phyloP scores from a whole-genome alignment of 2,113 vertebrate species.

The Brienomyrus longianalis region DNA sequence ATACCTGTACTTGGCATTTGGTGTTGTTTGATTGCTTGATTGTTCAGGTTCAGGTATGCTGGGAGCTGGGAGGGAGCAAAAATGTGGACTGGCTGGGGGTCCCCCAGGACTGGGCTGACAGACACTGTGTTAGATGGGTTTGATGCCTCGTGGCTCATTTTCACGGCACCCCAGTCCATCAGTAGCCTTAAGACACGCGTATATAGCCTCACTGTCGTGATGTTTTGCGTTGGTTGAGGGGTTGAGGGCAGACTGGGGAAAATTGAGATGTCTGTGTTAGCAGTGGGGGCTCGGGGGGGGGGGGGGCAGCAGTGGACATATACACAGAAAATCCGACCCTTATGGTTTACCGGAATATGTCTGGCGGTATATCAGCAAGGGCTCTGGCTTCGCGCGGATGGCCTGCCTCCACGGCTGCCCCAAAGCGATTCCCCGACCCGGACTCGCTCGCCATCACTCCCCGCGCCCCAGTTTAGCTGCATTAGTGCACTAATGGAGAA shows the following conservation, averaged over 20 bases:
- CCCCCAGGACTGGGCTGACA: background rate
- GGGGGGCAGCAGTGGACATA: background rate
- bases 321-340: background rate
- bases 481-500: constrained; percentile 45
- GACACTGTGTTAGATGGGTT: background rate
- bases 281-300: background rate
- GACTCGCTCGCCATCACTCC: constrained; percentile 22
- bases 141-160: background rate
- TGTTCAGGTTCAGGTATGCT: background rate
- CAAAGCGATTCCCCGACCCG: background rate
- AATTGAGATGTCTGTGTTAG: background rate
- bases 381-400: background rate
- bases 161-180: background rate
- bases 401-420: background rate
- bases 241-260: background rate
- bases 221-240: background rate
- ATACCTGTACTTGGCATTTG: background rate
- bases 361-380: background rate
- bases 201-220: background rate
- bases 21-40: background rate
- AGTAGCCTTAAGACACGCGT: background rate
- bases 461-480: constrained; percentile 36
- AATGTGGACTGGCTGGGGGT: background rate
- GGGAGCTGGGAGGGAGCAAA: background rate
- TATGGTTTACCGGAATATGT: background rate